phyloP scores from a whole-genome alignment of 2,888 invertebrate genomes.

The Apodemia mormo region DNA sequence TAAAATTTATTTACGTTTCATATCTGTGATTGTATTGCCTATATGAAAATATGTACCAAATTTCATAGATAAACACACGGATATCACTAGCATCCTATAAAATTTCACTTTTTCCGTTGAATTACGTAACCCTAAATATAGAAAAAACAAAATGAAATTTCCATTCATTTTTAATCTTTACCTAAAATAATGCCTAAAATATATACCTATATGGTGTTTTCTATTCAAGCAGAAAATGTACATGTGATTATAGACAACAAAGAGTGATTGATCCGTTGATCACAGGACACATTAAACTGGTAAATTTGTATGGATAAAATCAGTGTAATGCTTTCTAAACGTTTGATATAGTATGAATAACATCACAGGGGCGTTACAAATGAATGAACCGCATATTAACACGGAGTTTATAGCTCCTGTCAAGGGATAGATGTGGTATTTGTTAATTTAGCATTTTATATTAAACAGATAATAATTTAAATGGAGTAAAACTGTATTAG shows the following conservation, averaged over 20 bases:
- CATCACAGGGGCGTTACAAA: conserved; percentile 69
- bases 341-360: conserved; percentile 75
- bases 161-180: too few relatives aligned
- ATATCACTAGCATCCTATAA: too few relatives aligned
- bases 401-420: conserved; percentile 32
- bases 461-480: conserved; percentile 21
- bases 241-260: conserved; percentile 22
- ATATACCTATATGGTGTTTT: background rate
- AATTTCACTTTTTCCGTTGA: too few relatives aligned
- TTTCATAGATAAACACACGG: too few relatives aligned
- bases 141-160: too few relatives aligned
- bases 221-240: conserved; percentile 13
- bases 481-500: too few relatives aligned
- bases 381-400: conserved; percentile 58
- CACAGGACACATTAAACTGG: conserved; percentile 42
- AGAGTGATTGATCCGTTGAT: conserved; percentile 25
- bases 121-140: too few relatives aligned
- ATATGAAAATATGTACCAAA: too few relatives aligned
- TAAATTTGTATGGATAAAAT: conserved; percentile 51
- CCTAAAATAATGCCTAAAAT: background rate
- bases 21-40: too few relatives aligned
- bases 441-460: conserved; percentile 13
- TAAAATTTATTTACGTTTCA: too few relatives aligned
- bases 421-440: conserved; percentile 53
- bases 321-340: conserved; percentile 65